Conservation (phyloP, 2,888 invertebrate species). For the Cheilosia variabilis region DNA sequence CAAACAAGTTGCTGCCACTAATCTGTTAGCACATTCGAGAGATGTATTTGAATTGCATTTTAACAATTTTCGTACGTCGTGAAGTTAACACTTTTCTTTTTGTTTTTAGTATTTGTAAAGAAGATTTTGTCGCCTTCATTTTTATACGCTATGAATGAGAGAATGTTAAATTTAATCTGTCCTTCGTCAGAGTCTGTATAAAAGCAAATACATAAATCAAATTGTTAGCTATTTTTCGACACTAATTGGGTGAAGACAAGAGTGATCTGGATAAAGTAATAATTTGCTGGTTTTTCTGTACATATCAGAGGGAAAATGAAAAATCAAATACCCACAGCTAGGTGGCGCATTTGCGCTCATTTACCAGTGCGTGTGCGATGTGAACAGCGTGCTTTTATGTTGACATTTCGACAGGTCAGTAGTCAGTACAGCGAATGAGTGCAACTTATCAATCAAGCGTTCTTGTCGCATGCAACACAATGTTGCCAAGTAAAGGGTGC, state of each 20-base stretch:
- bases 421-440: too few relatives aligned
- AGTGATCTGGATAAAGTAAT: not conserved
- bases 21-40: constrained; percentile 53
- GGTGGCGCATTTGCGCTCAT: too few relatives aligned
- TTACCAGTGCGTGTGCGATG: too few relatives aligned
- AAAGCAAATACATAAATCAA: constrained; percentile 15
- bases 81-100: constrained; percentile 21
- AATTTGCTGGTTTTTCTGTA: not conserved
- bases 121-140: not conserved
- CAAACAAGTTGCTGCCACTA: constrained; percentile 60
- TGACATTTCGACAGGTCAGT: too few relatives aligned
- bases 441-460: too few relatives aligned
- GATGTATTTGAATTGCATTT: constrained; percentile 44
- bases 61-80: constrained; percentile 2
- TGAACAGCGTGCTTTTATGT: too few relatives aligned
- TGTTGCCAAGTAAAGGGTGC: too few relatives aligned
- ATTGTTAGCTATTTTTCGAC: not conserved
- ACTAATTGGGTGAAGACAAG: constrained; percentile 19
- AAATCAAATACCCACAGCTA: not conserved
- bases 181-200: not conserved
- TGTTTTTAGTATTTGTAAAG: not conserved
- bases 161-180: constrained; percentile 9
- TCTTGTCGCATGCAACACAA: too few relatives aligned
- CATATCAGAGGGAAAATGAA: not conserved
- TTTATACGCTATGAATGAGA: not conserved